Evolutionary conservation across 2,888 invertebrate species (phyloP).

Genomic region (Brachypalpus laphriformis): DNA sequence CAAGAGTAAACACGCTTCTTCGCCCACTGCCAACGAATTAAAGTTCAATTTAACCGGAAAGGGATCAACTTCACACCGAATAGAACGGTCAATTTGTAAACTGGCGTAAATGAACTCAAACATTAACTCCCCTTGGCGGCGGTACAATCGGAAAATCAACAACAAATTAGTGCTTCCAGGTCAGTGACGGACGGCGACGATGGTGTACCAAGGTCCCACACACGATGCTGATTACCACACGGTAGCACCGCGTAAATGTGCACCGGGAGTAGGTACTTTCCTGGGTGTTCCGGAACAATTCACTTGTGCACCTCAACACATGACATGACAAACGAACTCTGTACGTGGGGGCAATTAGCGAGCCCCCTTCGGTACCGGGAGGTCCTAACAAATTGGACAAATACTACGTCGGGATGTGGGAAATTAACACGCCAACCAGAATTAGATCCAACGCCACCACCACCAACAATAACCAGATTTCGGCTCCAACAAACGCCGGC

Average conservation of each 20-base stretch:
- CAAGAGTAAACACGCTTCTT: neutral
- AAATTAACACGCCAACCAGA: slow-evolving; percentile 68
- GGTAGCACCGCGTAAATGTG: slow-evolving; percentile 15
- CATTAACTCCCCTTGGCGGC: slow-evolving; percentile 11
- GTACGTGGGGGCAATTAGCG: slow-evolving; percentile 56
- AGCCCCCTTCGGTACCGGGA: slow-evolving; percentile 11
- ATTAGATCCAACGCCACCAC: slow-evolving; percentile 47
- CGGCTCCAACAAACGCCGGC: neutral
- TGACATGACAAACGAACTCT: slow-evolving; percentile 47
- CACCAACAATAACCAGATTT: neutral
- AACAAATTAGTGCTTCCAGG: slow-evolving; percentile 38
- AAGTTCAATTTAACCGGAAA: slow-evolving; percentile 14
- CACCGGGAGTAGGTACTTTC: neutral
- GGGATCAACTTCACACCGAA: slow-evolving; percentile 27
- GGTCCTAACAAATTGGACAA: slow-evolving; percentile 59
- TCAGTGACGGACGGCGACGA: slow-evolving; percentile 4
- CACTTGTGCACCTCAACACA: slow-evolving; percentile 43
- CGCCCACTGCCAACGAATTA: slow-evolving; percentile 13
- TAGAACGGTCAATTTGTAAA: slow-evolving; percentile 53
- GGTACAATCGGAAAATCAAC: slow-evolving; percentile 27
- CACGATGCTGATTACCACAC: slow-evolving; percentile 56
- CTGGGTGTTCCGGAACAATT: slow-evolving; percentile 63
- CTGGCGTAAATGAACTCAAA: slow-evolving; percentile 39
- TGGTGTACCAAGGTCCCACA: slow-evolving; percentile 45
- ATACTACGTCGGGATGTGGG: slow-evolving; percentile 59